Evolutionary conservation across 2,888 invertebrate genomes (phyloP).

Genomic region (Erannis defoliaria): DNA sequence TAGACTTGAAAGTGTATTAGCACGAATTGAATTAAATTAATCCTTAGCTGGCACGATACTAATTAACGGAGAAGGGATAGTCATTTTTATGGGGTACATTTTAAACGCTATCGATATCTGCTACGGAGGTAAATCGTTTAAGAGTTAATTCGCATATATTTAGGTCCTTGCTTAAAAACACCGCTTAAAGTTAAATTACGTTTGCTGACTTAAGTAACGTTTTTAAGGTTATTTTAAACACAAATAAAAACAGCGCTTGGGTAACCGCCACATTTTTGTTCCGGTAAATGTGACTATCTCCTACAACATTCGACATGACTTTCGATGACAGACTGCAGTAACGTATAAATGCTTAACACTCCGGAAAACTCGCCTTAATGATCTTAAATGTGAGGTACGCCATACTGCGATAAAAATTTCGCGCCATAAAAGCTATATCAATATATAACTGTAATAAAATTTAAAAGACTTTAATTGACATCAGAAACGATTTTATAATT

Average conservation of each 20-base stretch:
- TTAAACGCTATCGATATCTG: background rate
- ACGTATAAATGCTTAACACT: no score
- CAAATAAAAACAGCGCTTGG: no score
- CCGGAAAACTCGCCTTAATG: no score
- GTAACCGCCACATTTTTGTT: no score
- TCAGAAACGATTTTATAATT: constrained; percentile 44
- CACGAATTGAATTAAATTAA: constrained; percentile 30
- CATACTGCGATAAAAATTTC: constrained; percentile 49
- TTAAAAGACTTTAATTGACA: constrained; percentile 60
- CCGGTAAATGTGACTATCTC: no score
- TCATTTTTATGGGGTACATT: background rate
- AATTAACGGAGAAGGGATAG: constrained; percentile 29
- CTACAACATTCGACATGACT: no score
- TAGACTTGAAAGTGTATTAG: constrained; percentile 38
- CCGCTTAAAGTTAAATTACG: no score
- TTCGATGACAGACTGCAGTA: no score
- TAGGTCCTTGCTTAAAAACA: no score
- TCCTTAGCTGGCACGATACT: constrained; percentile 48
- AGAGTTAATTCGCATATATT: no score
- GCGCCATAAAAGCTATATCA: constrained; percentile 58
- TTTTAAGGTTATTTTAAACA: no score
- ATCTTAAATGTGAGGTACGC: background rate
- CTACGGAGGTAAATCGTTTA: background rate
- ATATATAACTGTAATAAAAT: constrained; percentile 50
- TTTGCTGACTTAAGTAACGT: no score